A percentile compares a stretch with the other conserved stretches of the same genome.
Conservation (phyloP, 2,888 invertebrate species). For the Zhuqinia jingwanae region DNA sequence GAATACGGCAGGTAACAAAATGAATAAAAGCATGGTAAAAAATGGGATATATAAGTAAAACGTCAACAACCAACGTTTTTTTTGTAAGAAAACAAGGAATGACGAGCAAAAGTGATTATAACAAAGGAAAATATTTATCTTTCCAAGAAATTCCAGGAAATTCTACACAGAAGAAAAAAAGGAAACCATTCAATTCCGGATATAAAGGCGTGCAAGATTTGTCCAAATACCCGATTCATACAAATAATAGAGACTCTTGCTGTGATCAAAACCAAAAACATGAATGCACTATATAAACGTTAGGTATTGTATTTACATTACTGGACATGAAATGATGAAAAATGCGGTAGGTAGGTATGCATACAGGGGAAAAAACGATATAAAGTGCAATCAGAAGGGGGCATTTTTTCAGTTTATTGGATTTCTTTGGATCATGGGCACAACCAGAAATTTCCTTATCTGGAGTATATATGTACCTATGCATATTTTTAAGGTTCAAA, state of each 20-base stretch:
- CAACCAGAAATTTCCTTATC: conserved; percentile 35
- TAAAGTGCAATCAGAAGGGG: conserved; percentile 46
- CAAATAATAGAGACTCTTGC: too few relatives aligned
- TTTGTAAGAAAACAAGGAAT: too few relatives aligned
- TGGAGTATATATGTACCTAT: neutral
- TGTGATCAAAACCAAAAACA: too few relatives aligned
- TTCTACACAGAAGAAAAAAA: neutral
- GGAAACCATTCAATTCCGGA: neutral
- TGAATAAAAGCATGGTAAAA: neutral
- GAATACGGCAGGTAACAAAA: neutral
- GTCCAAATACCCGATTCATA: too few relatives aligned
- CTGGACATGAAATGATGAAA: neutral
- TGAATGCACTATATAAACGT: too few relatives aligned
- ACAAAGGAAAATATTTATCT: too few relatives aligned
- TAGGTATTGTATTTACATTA: too few relatives aligned
- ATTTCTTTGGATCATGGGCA: conserved; percentile 59
- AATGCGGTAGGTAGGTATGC: conserved; percentile 57
- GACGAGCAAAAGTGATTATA: too few relatives aligned
- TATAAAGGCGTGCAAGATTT: too few relatives aligned
- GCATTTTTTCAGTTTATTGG: conserved; percentile 63
- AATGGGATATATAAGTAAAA: too few relatives aligned
- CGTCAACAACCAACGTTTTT: too few relatives aligned
- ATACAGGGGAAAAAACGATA: conserved; percentile 32
- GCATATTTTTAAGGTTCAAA: neutral
- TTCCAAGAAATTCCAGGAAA: neutral